These are phyloP conservation scores for Agrilus biguttatus DNA, from an alignment of 2,888 invertebrate species.

Conservation along the genomic window DNA sequence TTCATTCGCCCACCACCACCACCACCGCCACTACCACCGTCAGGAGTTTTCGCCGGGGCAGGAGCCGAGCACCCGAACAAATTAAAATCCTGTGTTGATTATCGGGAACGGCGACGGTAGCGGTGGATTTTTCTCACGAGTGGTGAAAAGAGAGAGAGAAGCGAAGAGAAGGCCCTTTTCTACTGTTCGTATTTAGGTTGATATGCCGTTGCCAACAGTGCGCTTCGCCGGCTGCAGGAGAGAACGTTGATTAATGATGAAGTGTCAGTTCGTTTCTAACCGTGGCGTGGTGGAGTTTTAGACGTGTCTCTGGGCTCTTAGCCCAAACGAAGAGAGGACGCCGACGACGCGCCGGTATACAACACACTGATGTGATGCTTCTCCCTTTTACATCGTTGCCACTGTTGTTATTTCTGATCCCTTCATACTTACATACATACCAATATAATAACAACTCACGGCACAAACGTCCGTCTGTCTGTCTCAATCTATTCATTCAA, in stretches of 20 bases:
- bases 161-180: conserved; percentile 12
- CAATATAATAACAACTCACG: no score
- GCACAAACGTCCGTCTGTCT: no score
- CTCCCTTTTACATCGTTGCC: conserved; percentile 10
- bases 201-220: conserved; percentile 27
- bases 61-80: conserved; percentile 19
- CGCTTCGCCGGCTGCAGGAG: conserved; percentile 25
- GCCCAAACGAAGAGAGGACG: conserved; percentile 9
- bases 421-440: no score
- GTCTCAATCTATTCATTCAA: no score
- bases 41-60: background rate
- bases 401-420: no score
- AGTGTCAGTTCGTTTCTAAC: conserved; percentile 31
- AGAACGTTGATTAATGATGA: conserved; percentile 31
- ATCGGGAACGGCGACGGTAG: conserved; percentile 26
- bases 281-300: conserved; percentile 32
- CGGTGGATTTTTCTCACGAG: conserved; percentile 27
- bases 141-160: conserved; percentile 13
- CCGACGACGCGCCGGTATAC: conserved; percentile 1
- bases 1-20: background rate
- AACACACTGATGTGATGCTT: no score
- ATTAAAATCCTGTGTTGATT: conserved; percentile 28
- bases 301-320: conserved; percentile 30
- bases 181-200: conserved; percentile 26
- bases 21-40: background rate